Evolutionary conservation across 2,113 vertebrate species (phyloP).

Genomic region (Phainopepla nitens): DNA sequence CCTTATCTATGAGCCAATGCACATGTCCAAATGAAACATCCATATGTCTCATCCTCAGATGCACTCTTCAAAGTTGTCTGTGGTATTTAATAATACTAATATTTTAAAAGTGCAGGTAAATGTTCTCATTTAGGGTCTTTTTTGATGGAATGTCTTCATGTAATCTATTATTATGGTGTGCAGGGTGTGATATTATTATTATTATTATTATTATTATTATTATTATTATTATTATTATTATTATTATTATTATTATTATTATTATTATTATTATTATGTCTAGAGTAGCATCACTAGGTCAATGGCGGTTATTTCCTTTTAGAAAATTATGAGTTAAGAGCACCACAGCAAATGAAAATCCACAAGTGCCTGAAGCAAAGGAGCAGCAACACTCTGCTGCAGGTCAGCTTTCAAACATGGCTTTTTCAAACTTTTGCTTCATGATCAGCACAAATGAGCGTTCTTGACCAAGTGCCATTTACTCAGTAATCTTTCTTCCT

Average conservation of each 20-base stretch:
- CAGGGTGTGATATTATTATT: neutral
- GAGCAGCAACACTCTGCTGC: constrained; percentile 1
- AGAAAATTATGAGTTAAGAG: constrained; percentile 62
- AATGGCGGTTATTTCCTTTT: constrained; percentile 42
- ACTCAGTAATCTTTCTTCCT: neutral
- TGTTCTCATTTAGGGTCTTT: neutral
- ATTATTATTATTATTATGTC: neutral
- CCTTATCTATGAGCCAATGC: neutral
- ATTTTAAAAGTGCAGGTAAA: no score
- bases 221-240: neutral
- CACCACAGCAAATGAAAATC: constrained; percentile 30
- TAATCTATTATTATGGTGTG: neutral
- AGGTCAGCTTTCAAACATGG: neutral
- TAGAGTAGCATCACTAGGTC: neutral
- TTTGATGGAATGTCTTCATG: neutral
- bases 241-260: neutral
- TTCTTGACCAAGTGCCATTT: neutral
- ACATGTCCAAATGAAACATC: neutral
- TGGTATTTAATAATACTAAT: neutral
- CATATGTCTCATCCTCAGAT: neutral
- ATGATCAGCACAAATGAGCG: neutral
- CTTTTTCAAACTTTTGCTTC: neutral
- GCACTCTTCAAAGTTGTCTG: neutral
- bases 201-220: neutral
- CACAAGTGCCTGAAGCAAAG: constrained; percentile 25